A percentile compares a stretch with the other conserved stretches of the same genome.
Conservation (phyloP, 2,888 invertebrate species). For the Machimus rusticus region DNA sequence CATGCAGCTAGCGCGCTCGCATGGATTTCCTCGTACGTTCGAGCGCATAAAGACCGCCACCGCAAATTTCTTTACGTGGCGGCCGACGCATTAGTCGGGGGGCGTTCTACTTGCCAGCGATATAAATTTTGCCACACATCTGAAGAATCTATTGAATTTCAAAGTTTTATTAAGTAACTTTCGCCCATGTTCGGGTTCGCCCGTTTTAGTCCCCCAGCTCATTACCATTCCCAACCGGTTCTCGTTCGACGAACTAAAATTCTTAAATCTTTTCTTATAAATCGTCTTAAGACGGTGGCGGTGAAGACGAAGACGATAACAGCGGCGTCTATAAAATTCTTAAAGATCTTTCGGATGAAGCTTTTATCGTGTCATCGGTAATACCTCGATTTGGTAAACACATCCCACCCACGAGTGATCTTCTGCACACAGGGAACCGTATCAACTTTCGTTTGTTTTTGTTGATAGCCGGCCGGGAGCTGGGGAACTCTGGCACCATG, state of each 20-base stretch:
- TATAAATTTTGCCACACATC: not conserved
- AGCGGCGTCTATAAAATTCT: conserved; percentile 2
- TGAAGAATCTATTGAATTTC: conserved; percentile 5
- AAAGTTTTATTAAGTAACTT: conserved; percentile 21
- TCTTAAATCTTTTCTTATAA: not conserved
- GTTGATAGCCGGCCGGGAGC: not conserved
- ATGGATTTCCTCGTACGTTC: not conserved
- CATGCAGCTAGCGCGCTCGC: not conserved
- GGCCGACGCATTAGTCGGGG: not conserved
- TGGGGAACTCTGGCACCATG: not conserved
- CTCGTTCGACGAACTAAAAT: not conserved
- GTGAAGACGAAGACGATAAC: not conserved
- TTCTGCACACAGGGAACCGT: not conserved
- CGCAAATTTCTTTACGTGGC: not conserved
- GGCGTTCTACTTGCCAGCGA: not conserved
- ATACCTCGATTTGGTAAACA: conserved; percentile 7
- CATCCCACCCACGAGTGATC: not conserved
- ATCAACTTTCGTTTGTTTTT: conserved; percentile 25
- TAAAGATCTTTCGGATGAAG: not conserved
- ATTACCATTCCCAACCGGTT: conserved; percentile 17
- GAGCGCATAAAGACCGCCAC: not conserved
- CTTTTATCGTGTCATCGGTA: conserved; percentile 7
- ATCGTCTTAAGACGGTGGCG: not conserved
- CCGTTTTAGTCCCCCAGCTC: not conserved
- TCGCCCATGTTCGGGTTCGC: not conserved